Evolutionary conservation across 2,888 invertebrate genomes (phyloP), one percentile per base, ranked within the genome.

Genomic region (Imbricaverruca yamaguchii): DNA sequence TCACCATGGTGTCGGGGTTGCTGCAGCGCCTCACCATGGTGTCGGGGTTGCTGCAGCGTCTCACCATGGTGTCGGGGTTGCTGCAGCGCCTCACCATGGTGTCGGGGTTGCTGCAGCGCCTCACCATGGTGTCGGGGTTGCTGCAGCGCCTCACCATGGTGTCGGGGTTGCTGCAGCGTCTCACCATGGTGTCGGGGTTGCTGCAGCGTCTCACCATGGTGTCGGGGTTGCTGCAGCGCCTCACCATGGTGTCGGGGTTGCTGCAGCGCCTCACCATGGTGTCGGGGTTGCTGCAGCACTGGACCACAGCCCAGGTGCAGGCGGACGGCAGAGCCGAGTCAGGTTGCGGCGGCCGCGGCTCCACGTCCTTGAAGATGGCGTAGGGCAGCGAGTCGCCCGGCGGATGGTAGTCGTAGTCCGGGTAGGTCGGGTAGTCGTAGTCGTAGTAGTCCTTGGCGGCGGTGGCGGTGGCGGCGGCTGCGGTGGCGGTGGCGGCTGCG

Each of bases 231-330:
- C 8, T 8, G 18, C 18, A 18, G 61, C 13, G 21, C 61, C 61
- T 61, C 18, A 61, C 61, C 61, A 61, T 15, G 15, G 15, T 61
- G 61, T 61, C 61, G 13, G 61, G 61, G 61, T 18, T 61, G 61
- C 13, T 7, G 9, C n/a, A 23, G 18, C n/a, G 13, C 23, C 65
- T 67, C 25, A 67, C 67, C 67, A 67, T n/a, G n/a, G n/a, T 13
- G 67, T 67, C 67, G 1, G 67, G 67, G 67, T 67, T 67, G 67
- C 2, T 12, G 25, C 67, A 67, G 67, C 67, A 67, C 25, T 67
- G 67, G 25, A 67, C 67, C 67, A 67, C 67, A 1, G 67, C 67
- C 67, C 67, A 67, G 67, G 25, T 25, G 67, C 67, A 67, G 67
- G 67, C 23, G 2, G 67, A 67, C 4, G 67, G 67, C 25, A 67